Conservation (phyloP, 1,140 invertebrate species). For the Drosophila sturtevanti region DNA sequence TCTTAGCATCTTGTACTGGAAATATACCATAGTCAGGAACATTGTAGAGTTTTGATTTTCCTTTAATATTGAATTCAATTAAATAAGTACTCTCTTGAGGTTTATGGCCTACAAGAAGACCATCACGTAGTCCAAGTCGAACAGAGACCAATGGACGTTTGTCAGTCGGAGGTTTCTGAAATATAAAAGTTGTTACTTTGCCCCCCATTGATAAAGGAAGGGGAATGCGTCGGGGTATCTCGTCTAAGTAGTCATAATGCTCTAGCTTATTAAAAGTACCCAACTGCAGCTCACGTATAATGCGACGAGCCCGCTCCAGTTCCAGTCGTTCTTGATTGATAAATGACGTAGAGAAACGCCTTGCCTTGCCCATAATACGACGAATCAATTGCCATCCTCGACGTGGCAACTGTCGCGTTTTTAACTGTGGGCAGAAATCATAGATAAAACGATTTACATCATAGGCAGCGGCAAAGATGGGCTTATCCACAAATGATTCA, state of each 20-base stretch:
- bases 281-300: conserved; percentile 42
- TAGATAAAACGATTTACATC: conserved; percentile 26
- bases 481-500: conserved; percentile 43
- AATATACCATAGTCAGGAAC: conserved; percentile 33
- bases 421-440: conserved; percentile 21
- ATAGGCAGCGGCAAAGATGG: conserved; percentile 31
- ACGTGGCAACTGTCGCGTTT: conserved; percentile 29
- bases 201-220: conserved; percentile 25
- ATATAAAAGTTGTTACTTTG: conserved; percentile 34
- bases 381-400: conserved; percentile 54
- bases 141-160: neutral
- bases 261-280: neutral
- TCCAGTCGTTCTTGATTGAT: conserved; percentile 33
- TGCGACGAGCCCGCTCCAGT: conserved; percentile 5
- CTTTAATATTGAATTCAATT: conserved; percentile 21
- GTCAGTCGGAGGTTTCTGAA: neutral
- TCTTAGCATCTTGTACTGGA: conserved; percentile 10
- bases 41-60: conserved; percentile 4
- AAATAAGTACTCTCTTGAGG: conserved; percentile 26
- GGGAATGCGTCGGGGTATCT: conserved; percentile 38
- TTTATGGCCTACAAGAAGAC: conserved; percentile 28
- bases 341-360: conserved; percentile 53
- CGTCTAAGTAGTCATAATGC: neutral
- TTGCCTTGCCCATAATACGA: conserved; percentile 49
- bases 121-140: conserved; percentile 16